Evolutionary conservation across 1,140 invertebrate genomes (phyloP), one percentile per base, ranked within the genome.

Genomic region (Pseudomyrmex dendroicus): DNA sequence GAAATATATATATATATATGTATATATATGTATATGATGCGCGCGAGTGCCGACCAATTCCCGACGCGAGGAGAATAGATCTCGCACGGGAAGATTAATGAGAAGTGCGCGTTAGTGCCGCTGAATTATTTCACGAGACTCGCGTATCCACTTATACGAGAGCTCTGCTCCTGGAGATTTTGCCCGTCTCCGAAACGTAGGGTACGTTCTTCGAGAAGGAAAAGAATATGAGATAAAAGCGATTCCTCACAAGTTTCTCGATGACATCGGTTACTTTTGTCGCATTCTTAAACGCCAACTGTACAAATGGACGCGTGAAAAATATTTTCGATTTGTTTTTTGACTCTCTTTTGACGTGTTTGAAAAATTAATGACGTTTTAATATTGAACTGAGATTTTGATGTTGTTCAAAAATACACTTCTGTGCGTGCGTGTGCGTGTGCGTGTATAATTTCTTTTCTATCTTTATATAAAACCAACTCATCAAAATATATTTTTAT

Each of bases 101-200:
- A 80, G 76, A 46, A 72, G 15, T 59, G 35, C 76, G 54, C 76
- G 76, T 80, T 80, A 80, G 76, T 80, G 52, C 59, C 76, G 66
- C 76, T 80, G 76, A 80, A 80, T 80, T 80, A 80, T 80, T 80
- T 80, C 76, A 54, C 76, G 76, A 59, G 76, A 80, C 72, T 70
- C 76, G 44, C 76, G 66, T 72, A 70, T 80, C 76, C 76, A 59
- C 59, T 80, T 80, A 72, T 70, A 66, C 61, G 66, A 46, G 52
- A 20, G 20, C 20, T 35, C 66, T 52, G 76, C 76, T 80, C 66
- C 76, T 22, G 76, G 76, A 59, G 64, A 80, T 80, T 80, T 78
- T 35, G 35, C 35, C 54, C 61, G 76, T 68, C 76, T 52, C 50
- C 66, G 66, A n/a, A 70, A 72, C 59, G 25, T 3, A 80, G 50